Base-by-base conservation (phyloP, 1,140 invertebrate species). In the Micrasema longulum region DNA sequence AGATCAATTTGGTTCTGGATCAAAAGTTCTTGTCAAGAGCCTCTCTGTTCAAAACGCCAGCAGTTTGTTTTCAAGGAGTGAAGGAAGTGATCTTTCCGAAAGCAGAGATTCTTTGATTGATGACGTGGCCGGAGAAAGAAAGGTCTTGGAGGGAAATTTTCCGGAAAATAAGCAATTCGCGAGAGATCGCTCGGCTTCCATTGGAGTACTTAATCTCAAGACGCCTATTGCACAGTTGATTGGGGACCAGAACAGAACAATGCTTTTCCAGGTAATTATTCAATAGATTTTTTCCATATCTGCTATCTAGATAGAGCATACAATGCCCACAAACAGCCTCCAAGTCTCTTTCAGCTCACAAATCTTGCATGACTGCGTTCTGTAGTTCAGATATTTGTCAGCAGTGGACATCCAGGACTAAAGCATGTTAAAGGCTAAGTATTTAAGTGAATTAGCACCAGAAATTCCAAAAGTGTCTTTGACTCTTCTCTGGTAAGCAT, bases 171-270 rank as follows among this genome's bases (percentile, higher is more conserved):
- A 82, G 38, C 80, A 79, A 0, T 86, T 83, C 74, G 71, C 83
- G 12, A 81, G 84, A 69, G 87, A 88, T 77, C 81, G 87, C 20
- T 88, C 87, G 0, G 87, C 87, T 1, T 88, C 87, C 1, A 87
- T 88, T 64, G 87, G 87, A 14, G 85, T 86, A 41, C 81, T 89
- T 50, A 87, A 84, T 72, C 79, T 84, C n/a, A 76, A 85, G 48
- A 85, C 83, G 0, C 84, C 83, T 0, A 78, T 85, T 5, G 77
- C 82, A 22, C 83, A 85, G 63, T 72, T 85, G 26, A 84, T 85
- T 71, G 87, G 89, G 9, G 92, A 94, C 64, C 91, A 93, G 73
- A 97, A 97, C 85, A 88, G 95, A 20, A 97, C 95, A 1, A 98
- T 98, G 96, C 87, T 98, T 9, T 92, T 92, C 79, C 91, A 95